phyloP scores from a whole-genome alignment of 2,113 vertebrate genomes.

The Sardina pilchardus region DNA sequence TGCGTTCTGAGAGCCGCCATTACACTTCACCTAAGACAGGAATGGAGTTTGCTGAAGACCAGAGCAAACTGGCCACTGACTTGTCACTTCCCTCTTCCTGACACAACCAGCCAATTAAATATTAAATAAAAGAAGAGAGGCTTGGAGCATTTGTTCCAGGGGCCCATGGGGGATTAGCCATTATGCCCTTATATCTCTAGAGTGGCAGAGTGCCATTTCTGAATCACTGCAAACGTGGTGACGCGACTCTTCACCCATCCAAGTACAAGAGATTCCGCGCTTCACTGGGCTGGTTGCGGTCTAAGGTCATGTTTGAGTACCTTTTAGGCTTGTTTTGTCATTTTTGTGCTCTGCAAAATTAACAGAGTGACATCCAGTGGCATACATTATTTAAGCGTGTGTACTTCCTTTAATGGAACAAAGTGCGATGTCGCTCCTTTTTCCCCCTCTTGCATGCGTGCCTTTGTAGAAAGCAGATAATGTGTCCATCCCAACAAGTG shows the following conservation, averaged over 20 bases:
- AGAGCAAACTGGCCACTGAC: background rate
- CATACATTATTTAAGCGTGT: conserved; percentile 64
- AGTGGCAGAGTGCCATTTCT: conserved; percentile 44
- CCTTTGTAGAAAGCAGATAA: conserved; percentile 39
- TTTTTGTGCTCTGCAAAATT: conserved; percentile 49
- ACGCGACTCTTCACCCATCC: conserved; percentile 42
- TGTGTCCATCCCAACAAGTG: conserved; percentile 46
- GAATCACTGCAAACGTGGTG: conserved; percentile 49
- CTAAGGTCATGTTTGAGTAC: conserved; percentile 1
- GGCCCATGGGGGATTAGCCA: conserved; percentile 32
- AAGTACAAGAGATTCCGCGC: conserved; percentile 50
- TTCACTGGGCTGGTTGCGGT: conserved; percentile 5
- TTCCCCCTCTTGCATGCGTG: conserved; percentile 32
- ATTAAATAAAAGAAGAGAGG: conserved; percentile 49
- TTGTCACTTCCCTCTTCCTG: conserved; percentile 44
- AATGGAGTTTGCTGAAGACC: background rate
- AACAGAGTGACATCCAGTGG: conserved; percentile 53
- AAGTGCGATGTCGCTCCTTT: conserved; percentile 60
- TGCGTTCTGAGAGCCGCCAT: background rate
- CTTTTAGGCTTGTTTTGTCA: conserved; percentile 51
- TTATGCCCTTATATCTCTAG: conserved; percentile 48
- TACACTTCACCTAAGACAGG: background rate
- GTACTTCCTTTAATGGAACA: conserved; percentile 68
- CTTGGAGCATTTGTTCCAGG: conserved; percentile 20
- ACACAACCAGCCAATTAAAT: conserved; percentile 51